Conservation (phyloP, 2,888 invertebrate genomes). For the Heliconius hortense region DNA sequence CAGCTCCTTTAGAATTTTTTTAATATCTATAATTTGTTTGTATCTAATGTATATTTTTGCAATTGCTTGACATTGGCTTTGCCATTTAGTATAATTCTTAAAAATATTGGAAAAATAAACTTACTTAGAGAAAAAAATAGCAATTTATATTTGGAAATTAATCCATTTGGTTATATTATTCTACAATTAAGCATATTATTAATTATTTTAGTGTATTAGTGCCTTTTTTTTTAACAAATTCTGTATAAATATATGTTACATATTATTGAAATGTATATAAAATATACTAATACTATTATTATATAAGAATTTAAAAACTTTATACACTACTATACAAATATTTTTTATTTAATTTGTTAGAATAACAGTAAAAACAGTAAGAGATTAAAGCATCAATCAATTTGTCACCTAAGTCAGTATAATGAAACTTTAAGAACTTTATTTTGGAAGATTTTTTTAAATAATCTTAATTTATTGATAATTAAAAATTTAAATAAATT, state of each 20-base stretch:
- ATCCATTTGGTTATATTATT: neutral
- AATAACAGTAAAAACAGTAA: too few species aligned
- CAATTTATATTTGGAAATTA: neutral
- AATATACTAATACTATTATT: neutral
- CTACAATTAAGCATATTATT: neutral
- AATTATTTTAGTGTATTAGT: neutral
- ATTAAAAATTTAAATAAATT: too few species aligned
- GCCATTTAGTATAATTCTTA: neutral
- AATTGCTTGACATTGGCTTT: neutral
- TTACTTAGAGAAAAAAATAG: neutral
- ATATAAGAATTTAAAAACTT: neutral
- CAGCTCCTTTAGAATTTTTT: neutral
- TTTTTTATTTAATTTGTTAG: neutral
- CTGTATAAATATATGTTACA: neutral
- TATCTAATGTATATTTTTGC: neutral
- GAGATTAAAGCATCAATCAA: too few species aligned
- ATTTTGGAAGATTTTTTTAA: too few species aligned
- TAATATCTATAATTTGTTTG: neutral
- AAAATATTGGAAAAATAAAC: neutral
- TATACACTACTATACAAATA: neutral
- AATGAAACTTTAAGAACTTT: too few species aligned
- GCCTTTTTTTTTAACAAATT: neutral
- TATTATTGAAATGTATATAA: conserved; percentile 5
- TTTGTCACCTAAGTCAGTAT: too few species aligned
- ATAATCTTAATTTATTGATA: too few species aligned